Conservation (phyloP, 2,113 vertebrate genomes). For the Tyto alba region DNA sequence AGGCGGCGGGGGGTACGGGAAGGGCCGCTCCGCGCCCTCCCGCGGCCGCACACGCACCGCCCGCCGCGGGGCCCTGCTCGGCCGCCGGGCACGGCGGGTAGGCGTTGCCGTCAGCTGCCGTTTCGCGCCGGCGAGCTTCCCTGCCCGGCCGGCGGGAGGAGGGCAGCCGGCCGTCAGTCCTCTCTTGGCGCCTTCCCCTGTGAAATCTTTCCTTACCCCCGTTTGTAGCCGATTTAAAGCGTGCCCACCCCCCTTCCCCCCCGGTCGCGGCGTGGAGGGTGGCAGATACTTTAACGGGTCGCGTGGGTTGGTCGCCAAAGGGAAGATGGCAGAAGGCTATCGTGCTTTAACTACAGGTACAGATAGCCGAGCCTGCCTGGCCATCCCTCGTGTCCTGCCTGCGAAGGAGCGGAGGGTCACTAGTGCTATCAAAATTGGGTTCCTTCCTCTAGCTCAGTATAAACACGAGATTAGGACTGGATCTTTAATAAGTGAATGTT, state of each 20-base stretch:
- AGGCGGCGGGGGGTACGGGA: background rate
- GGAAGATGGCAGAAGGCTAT: background rate
- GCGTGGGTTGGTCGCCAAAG: background rate
- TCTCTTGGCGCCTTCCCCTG: background rate
- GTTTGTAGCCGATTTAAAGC: background rate
- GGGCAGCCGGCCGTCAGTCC: rapidly evolving
- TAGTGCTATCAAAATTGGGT: background rate
- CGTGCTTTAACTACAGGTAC: background rate
- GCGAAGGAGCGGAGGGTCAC: background rate
- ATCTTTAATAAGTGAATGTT: background rate
- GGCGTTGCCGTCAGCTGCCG: background rate
- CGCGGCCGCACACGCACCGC: background rate
- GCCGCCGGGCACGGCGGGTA: no score
- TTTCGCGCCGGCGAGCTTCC: no score
- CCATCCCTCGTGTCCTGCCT: background rate
- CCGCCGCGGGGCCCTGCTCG: background rate
- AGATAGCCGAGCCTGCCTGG: rapidly evolving
- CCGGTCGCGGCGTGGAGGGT: background rate
- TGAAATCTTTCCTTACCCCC: background rate
- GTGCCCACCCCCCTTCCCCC: background rate
- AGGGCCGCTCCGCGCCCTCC: background rate
- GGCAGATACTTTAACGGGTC: background rate
- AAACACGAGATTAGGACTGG: background rate
- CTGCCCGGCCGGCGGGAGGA: background rate
- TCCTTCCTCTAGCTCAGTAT: background rate